Conservation (phyloP, 2,113 vertebrate species). For the Trichechus manatus region DNA sequence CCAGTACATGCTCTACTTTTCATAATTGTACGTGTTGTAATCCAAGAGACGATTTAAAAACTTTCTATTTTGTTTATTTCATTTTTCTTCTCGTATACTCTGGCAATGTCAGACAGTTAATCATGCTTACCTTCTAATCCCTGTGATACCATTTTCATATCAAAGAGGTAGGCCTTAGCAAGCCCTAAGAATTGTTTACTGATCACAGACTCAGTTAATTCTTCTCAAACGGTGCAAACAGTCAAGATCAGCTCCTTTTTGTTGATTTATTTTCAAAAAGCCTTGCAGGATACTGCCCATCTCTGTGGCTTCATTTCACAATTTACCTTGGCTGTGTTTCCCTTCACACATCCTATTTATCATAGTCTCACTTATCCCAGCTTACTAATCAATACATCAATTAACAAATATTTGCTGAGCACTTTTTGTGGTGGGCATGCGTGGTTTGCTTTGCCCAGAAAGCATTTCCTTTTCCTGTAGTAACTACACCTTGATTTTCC, state of each 20-base stretch:
- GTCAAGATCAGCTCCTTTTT: not conserved
- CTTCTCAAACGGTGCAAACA: not conserved
- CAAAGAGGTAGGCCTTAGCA: not conserved
- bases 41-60: not conserved
- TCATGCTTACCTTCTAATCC: not conserved
- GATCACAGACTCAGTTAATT: conserved; percentile 6
- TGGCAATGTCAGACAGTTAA: not conserved
- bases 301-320: not conserved
- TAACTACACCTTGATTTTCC: not conserved
- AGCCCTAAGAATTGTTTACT: not conserved
- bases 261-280: not conserved
- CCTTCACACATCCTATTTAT: not conserved
- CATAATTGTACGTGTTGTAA: not conserved
- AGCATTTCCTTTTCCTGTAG: not conserved
- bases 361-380: not conserved
- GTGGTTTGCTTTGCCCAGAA: not conserved
- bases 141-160: not conserved
- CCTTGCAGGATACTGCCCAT: not conserved
- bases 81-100: not conserved
- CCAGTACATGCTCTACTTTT: not conserved
- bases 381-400: not conserved
- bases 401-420: conserved; percentile 18
- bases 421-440: not conserved
- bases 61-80: conserved; percentile 3
- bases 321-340: not conserved